Percentiles rank a stretch among this genome's conserved stretches.
Conservation (phyloP, 1,140 invertebrate species). For the Aporrectodea caliginosa region DNA sequence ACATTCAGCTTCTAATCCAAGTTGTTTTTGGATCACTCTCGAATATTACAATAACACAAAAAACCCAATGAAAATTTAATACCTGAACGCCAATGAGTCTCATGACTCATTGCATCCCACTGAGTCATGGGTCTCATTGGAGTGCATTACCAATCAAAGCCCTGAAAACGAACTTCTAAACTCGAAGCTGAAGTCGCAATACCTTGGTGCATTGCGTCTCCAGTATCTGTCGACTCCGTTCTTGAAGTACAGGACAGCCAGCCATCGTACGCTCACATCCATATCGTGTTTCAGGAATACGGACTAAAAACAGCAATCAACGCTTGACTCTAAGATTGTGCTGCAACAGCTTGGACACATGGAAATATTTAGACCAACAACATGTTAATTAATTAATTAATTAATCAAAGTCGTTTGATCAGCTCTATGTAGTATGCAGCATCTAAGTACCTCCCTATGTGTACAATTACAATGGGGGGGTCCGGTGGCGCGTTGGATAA, state of each 20-base stretch:
- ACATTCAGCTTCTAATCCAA: too few species aligned
- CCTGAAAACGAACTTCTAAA: conserved; percentile 25
- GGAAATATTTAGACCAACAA: too few species aligned
- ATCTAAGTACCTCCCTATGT: too few species aligned
- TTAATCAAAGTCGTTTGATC: too few species aligned
- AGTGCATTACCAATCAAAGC: neutral
- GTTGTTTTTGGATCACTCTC: neutral
- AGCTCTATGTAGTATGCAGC: too few species aligned
- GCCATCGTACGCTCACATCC: conserved; percentile 80
- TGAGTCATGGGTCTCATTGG: neutral
- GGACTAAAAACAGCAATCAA: too few species aligned
- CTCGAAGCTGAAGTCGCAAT: too few species aligned
- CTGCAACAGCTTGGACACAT: too few species aligned
- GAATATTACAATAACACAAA: neutral
- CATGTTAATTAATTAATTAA: too few species aligned
- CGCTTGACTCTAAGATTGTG: too few species aligned
- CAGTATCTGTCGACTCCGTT: conserved; percentile 93
- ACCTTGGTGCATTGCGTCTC: conserved; percentile 77
- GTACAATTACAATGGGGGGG: too few species aligned
- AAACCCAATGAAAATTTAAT: neutral
- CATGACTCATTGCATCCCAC: neutral
- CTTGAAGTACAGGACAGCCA: conserved; percentile 88
- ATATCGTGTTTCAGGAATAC: conserved; percentile 77
- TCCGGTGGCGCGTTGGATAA: too few species aligned
- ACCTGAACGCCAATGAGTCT: neutral